Conservation (phyloP, 2,888 invertebrate genomes). For the Lumbricus terrestris region DNA sequence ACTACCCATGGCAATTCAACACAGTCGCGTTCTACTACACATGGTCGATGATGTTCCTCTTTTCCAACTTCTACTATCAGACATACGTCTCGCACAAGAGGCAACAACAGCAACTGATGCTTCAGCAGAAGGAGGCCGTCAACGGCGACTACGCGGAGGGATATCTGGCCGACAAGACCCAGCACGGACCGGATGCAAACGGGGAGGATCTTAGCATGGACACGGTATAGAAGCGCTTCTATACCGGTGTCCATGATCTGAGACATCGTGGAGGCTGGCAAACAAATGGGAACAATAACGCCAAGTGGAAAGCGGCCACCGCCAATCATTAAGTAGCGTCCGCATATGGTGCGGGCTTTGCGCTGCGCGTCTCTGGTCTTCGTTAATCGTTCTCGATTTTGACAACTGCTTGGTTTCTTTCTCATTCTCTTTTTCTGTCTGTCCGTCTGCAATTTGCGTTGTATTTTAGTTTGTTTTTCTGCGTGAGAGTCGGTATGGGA, state of each 20-base stretch:
- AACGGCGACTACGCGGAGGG: neutral
- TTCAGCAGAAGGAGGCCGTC: neutral
- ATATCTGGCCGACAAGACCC: neutral
- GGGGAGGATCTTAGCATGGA: too few relatives aligned
- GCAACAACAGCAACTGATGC: neutral
- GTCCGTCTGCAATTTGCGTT: neutral
- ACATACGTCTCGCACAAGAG: conserved; percentile 43
- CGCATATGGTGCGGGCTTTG: neutral
- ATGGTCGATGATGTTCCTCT: conserved; percentile 50
- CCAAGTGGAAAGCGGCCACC: neutral
- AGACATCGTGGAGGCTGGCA: conserved; percentile 5
- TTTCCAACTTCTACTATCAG: conserved; percentile 56
- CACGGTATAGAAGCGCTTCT: too few relatives aligned
- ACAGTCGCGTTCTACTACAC: conserved; percentile 47
- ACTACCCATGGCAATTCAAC: conserved; percentile 47
- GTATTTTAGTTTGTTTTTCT: neutral
- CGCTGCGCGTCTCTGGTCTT: neutral
- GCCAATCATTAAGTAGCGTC: neutral
- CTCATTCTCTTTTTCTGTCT: neutral
- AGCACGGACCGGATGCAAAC: neutral
- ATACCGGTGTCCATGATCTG: too few relatives aligned
- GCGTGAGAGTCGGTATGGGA: neutral
- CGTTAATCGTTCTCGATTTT: neutral
- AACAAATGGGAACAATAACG: neutral
- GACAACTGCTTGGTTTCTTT: neutral